These are phyloP conservation scores for Lophochroa leadbeateri DNA, from an alignment of 2,113 vertebrate species.

Conservation along the genomic window DNA sequence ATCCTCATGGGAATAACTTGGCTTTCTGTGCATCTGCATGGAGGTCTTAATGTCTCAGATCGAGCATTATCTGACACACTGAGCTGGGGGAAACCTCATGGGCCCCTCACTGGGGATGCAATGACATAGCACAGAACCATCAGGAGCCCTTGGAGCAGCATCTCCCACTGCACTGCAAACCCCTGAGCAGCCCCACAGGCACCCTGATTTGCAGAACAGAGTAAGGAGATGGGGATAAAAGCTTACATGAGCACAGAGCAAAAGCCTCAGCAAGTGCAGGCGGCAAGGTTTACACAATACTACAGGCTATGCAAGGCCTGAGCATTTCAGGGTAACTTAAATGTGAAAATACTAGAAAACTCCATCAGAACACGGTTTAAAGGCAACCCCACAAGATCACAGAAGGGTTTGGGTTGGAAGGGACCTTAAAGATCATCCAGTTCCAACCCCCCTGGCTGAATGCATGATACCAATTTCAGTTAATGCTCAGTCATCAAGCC, in stretches of 20 bases:
- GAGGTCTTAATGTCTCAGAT: not conserved
- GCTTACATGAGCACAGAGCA: not conserved
- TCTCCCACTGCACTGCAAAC: not conserved
- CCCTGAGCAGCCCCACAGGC: not conserved
- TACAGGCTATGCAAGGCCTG: not conserved
- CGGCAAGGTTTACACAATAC: not conserved
- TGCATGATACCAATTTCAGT: not conserved
- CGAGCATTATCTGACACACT: not conserved
- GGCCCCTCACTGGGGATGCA: not conserved
- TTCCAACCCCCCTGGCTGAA: not conserved
- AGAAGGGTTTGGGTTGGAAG: not conserved
- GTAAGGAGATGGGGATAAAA: not conserved
- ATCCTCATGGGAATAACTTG: not conserved
- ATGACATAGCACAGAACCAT: accelerated
- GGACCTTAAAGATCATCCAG: not conserved
- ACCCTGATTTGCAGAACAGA: not conserved
- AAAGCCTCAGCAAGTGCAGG: not conserved
- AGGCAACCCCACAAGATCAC: not conserved
- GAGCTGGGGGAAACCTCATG: not conserved
- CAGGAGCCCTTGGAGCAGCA: not conserved
- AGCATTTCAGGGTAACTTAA: not conserved
- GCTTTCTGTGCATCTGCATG: not conserved
- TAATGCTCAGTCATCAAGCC: not conserved
- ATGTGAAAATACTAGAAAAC: not conserved
- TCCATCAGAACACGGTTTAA: not conserved